These are phyloP conservation scores for Burhinus bistriatus DNA, from an alignment of 2,113 vertebrate genomes.

Conservation along the genomic window DNA sequence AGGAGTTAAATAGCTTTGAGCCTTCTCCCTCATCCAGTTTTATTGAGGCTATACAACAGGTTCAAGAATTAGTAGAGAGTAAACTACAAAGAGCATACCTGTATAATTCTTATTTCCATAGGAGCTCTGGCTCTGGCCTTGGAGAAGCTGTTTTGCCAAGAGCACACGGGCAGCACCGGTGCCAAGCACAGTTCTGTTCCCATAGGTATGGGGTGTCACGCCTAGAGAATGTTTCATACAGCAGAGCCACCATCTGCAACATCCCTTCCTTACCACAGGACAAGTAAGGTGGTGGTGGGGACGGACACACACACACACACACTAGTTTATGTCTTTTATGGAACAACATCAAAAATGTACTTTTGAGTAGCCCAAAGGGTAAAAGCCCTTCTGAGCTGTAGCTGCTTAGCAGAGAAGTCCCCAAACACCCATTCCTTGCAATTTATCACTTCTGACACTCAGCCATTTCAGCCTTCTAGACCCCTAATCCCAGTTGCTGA, in stretches of 20 bases:
- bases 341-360: not conserved
- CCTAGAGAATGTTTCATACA: not conserved
- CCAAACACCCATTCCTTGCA: not conserved
- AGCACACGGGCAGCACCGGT: accelerated
- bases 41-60: not conserved
- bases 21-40: not conserved
- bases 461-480: not conserved
- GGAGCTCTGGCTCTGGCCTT: not conserved
- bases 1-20: not conserved
- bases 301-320: too few species aligned
- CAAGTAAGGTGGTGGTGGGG: not conserved
- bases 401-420: not conserved
- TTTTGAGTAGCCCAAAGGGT: not conserved
- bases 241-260: not conserved
- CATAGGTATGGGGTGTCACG: not conserved
- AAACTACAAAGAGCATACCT: not conserved
- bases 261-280: not conserved
- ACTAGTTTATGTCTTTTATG: not conserved
- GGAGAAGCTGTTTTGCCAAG: not conserved
- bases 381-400: not conserved
- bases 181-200: not conserved
- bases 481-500: not conserved
- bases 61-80: not conserved
- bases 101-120: not conserved
- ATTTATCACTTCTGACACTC: not conserved